Base-by-base conservation (phyloP, 2,113 vertebrate species). In the Platanista minor region DNA sequence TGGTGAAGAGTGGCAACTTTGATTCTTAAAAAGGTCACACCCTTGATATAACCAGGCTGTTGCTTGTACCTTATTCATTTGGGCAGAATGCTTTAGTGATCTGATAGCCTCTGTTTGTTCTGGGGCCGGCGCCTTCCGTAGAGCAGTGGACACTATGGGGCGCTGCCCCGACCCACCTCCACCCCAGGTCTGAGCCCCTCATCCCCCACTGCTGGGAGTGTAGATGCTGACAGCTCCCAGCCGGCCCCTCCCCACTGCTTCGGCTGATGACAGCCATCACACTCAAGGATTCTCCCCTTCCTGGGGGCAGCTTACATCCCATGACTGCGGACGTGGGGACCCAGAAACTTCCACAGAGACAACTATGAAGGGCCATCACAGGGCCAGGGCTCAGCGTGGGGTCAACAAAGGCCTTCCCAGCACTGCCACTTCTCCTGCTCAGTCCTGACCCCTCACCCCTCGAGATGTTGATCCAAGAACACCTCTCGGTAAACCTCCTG, bases 51-150 rank as follows among this genome's bases (percentile, higher is more conserved):
- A n/a, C 10, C 10, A 81, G 36, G 31, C 43, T 43, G 36, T 33
- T 66, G 9, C 25, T 69, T 12, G 3, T n/a, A 13, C 67, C 33
- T 87, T 62, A 54, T 57, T 88, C 67, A 75, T 33, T 18, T 69
- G 66, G 33, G 25, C 57, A 80, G 6, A 80, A n/a, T 27, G 12
- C 57, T 54, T 54, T 59, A 54, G 39, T 31, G n/a, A 71, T 17
- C 77, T 94, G 15, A 5, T 6, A 2, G 14, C 88, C 14, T 88
- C 84, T 78, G 52, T 20, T 54, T 46, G 36, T 5, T 43, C 1
- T 36, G 27, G 3, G 17, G 1, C 17, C 7, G 3, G 4, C 17
- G 21, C 61, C 52, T 49, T 69, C 11, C 1, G 0, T 6, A 9
- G 29, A 27, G 2, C 11, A 14, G 62, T 12, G n/a, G 33, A 33